Evolutionary conservation across 2,113 vertebrate genomes (phyloP), one percentile per base, ranked within the genome.

Genomic region (Tragelaphus scriptus): DNA sequence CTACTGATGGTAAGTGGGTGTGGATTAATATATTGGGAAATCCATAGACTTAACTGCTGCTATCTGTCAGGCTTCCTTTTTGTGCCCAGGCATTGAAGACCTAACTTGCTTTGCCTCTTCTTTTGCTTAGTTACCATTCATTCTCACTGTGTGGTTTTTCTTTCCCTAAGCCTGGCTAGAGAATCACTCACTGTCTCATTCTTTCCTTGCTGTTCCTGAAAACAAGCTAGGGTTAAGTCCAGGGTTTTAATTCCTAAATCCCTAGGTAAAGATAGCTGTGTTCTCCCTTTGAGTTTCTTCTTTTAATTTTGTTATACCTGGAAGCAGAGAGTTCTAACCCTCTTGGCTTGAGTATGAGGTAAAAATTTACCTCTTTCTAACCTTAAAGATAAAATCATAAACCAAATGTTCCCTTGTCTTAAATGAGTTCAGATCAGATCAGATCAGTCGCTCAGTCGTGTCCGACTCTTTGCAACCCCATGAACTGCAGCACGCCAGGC

Each of bases 191-290:
- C 16, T 65, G 26, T 90, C 32, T 65, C 47, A 32, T 82, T 88
- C 47, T 28, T 77, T 90, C 47, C 32, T 90, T 96, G 26, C 16
- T 77, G 12, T 90, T 56, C 40, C 61, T 91, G 77, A 91, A 97
- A 95, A 92, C 56, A 85, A 49, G 58, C 21, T 88, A 85, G n/a
- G n/a, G 28, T 82, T 97, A 82, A 75, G 30, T 59, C 47, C 32
- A 91, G 44, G 8, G 25, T 71, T 97, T 97, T 88, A 80, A 55
- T 96, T 92, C 40, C 63, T 95, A 59, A 90, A 71, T 90, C 26
- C 10, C 47, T 85, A 88, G 17, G 25, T 95, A 81, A 87, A 40
- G n/a, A 63, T 92, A 51, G 59, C 56, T 82, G 1, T 58, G 30
- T 90, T 11, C n/a, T 94, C 77, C 16, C n/a, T 89, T 32, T 85